Percentiles rank a stretch among this genome's conserved stretches.
Evolutionary conservation across 2,888 invertebrate genomes (phyloP).

Genomic region (Plemyria rubiginata): DNA sequence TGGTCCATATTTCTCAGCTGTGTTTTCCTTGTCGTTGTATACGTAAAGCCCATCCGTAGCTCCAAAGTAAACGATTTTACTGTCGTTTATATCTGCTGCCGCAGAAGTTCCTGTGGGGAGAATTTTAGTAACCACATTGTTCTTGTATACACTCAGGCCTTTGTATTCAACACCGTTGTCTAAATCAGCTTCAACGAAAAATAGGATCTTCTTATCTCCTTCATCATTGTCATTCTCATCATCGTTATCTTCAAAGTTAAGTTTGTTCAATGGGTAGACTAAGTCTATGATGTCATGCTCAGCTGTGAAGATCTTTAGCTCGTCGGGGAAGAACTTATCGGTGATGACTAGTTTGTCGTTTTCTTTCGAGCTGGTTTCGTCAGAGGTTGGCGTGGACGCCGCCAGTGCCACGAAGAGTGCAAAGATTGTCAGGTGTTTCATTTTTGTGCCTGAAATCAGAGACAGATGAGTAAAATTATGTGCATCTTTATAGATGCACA

Average conservation of each 20-base stretch:
- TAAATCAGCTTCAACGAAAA: constrained; percentile 49
- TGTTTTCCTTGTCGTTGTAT: constrained; percentile 46
- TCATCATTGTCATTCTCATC: constrained; percentile 20
- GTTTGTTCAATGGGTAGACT: constrained; percentile 49
- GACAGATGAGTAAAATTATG: too few species aligned
- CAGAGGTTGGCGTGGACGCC: constrained; percentile 34
- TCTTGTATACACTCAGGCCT: constrained; percentile 53
- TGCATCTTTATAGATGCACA: too few species aligned
- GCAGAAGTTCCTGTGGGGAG: constrained; percentile 56
- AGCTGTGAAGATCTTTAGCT: constrained; percentile 42
- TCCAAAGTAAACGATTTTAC: constrained; percentile 46
- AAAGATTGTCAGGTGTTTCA: constrained; percentile 31
- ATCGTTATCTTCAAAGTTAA: constrained; percentile 35
- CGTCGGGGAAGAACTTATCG: constrained; percentile 25
- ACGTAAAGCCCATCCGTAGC: constrained; percentile 54
- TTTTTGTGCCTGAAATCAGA: constrained; percentile 36
- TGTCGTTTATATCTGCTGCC: constrained; percentile 47
- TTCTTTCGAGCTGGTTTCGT: constrained; percentile 9
- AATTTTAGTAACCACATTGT: constrained; percentile 48
- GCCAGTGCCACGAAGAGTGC: constrained; percentile 31
- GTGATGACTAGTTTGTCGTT: constrained; percentile 22
- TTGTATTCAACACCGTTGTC: constrained; percentile 48
- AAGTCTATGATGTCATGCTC: constrained; percentile 55
- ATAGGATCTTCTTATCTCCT: constrained; percentile 7
- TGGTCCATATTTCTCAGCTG: constrained; percentile 57